Evolutionary conservation across 2,888 invertebrate species (phyloP), one percentile per base, ranked within the genome.

Genomic region (Phanerotoma sp.): DNA sequence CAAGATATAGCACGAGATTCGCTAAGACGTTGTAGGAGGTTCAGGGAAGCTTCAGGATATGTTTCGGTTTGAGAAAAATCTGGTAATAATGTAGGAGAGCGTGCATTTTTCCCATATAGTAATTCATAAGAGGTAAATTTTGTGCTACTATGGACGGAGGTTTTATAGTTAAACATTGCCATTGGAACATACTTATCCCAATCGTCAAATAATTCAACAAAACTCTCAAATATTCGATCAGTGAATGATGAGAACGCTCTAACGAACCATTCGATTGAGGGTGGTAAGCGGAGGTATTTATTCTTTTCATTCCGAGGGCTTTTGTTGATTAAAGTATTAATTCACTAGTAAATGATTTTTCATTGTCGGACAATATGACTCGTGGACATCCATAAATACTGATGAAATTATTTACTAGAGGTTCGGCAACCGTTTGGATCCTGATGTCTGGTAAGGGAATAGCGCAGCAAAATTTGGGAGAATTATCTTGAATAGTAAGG

Each of bases 61-160:
- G 25, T 42, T 10, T 42, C 13, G 2, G 22, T 13, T 22, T 25
- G 5, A 2, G 21, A 13, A 21, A 9, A 13, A 6, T 42, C 42
- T 3, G 42, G 47, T 13, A 47, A 21, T 5, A 18, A 3, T 9
- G 25, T 13, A 30, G 51, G 55, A 15, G 50, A 10, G 5, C 51
- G 35, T 3, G 51, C 51, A 5, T 22, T 20, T 22, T 30, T 46
- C 1, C 56, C 56, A 13, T 44, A 57, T 9, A 57, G 3, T 21
- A 57, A 32, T 51, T 57, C 57, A 25, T 35, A 51, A 1, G 57
- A 54, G 5, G 54, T 54, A 15, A 54, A 57, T 9, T 44, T 44
- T 3, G 58, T 58, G 1, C 46, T 28, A 13, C 28, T 25, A 38
- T 58, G 52, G 3, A 32, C 33, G 4, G 48, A 41, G 3, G 47